Base-by-base conservation (phyloP, 2,113 vertebrate species). In the Otocyon megalotis region DNA sequence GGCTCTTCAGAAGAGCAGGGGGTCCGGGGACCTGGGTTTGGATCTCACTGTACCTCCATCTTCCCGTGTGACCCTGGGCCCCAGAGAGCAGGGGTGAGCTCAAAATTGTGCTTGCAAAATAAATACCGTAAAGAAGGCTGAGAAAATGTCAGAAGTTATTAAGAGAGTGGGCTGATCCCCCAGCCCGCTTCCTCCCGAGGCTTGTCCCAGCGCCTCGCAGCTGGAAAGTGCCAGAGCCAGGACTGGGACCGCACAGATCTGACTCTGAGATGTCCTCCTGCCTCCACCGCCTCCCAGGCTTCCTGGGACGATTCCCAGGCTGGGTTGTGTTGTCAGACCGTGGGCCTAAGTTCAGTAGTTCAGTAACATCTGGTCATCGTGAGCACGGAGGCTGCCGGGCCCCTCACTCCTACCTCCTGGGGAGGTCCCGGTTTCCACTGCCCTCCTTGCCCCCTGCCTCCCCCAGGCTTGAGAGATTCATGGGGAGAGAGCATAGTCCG, bases 231-330 rank as follows among this genome's bases (percentile, higher is more conserved):
- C 58, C 19, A 9, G 82, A 67, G 19, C 50, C 62, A 17, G 30
- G 26, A 6, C 71, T 62, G 43, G 53, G 26, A 14, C 16, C 13
- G 4, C 37, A 43, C 0, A 0, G 43, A n/a, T 32, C 60, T 22
- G 60, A 37, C 84, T 65, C 43, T 1, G 0, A 43, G 74, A 35
- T 9, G 0, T 8, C 37, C 76, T 56, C 16, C 2, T 15, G 19
- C 65, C 35, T 32, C 24, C 37, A 4, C 74, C 0, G 4, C 35
- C 26, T 26, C 26, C 72, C 30, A 1, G 30, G 56, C 35, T 50
- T 35, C 60, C 69, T 4, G 2, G 8, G n/a, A 17, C 12, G 3
- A 5, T 4, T 82, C 65, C 50, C 56, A 3, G 28, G 4, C 13
- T 12, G 16, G 63, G 26, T 20, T 2, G 13, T 74, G 35, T n/a